These are phyloP conservation scores for Halichondria panicea DNA, from an alignment of 37 sponge, comb jelly and placozoan genomes.

Conservation along the genomic window DNA sequence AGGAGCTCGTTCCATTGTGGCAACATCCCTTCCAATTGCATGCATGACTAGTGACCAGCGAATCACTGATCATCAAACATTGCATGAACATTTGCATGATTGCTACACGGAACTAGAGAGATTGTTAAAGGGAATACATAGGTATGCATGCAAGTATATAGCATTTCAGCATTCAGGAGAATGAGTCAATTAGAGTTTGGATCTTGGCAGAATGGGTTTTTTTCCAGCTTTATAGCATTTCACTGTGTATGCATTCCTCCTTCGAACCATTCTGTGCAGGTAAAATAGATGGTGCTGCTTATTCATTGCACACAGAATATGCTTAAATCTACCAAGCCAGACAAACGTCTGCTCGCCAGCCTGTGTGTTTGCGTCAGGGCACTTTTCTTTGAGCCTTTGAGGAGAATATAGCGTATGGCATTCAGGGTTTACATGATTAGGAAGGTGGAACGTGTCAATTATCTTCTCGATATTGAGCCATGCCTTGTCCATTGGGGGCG, in stretches of 20 bases:
- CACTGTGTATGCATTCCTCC: conserved; percentile 35
- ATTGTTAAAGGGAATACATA: too few species aligned
- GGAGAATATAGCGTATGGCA: conserved; percentile 27
- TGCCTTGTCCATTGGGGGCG: conserved; percentile 12
- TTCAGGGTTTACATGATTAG: conserved; percentile 14
- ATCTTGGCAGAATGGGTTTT: conserved; percentile 56
- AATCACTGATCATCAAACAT: too few species aligned
- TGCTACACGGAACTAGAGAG: too few species aligned
- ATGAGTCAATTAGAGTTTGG: too few species aligned
- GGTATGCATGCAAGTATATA: too few species aligned
- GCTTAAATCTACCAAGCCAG: conserved; percentile 19
- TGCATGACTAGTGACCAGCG: too few species aligned
- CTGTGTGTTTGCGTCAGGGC: conserved; percentile 38
- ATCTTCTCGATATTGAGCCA: conserved; percentile 26
- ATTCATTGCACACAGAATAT: conserved; percentile 51
- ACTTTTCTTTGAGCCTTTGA: background rate
- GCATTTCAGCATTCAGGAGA: too few species aligned
- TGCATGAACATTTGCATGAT: too few species aligned
- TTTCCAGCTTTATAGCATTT: conserved; percentile 46
- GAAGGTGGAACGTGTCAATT: conserved; percentile 34
- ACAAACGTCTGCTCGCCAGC: conserved; percentile 54
- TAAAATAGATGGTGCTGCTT: conserved; percentile 44
- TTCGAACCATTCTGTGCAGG: conserved; percentile 41
- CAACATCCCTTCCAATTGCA: too few species aligned
- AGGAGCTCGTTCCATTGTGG: too few species aligned